phyloP scores from a whole-genome alignment of 2,113 vertebrate genomes.

The Camelus bactrianus region DNA sequence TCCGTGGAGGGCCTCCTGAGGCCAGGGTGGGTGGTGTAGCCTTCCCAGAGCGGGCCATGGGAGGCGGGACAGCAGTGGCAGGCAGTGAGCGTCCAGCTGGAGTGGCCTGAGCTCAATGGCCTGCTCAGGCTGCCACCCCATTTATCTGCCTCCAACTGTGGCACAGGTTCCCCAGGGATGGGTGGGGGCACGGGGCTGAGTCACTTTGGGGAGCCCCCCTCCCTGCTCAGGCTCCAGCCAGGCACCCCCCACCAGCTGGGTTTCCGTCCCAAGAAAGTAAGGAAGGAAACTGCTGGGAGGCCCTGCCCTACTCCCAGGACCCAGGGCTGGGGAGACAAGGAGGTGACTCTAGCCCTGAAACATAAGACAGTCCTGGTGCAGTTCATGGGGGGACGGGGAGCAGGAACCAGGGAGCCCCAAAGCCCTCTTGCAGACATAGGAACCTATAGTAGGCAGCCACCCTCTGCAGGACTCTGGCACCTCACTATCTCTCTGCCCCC shows the following conservation, averaged over 20 bases:
- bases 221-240: slow-evolving; percentile 51
- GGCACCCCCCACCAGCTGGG: slow-evolving; percentile 2
- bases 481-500: not conserved
- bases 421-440: not conserved
- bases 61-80: not conserved
- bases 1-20: slow-evolving; percentile 50
- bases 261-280: slow-evolving; percentile 77
- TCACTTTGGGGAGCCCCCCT: slow-evolving; percentile 75
- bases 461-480: not conserved
- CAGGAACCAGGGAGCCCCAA: not conserved
- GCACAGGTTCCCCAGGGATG: slow-evolving; percentile 70
- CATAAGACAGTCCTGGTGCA: not conserved
- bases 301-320: slow-evolving; percentile 71
- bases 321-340: slow-evolving; percentile 2
- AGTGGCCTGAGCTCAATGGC: slow-evolving; percentile 1
- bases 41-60: slow-evolving; percentile 75
- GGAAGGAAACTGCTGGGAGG: slow-evolving; percentile 77
- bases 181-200: slow-evolving; percentile 74
- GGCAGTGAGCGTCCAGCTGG: not conserved
- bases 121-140: slow-evolving; percentile 23
- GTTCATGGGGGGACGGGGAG: not conserved
- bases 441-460: not conserved
- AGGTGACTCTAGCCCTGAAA: not conserved
- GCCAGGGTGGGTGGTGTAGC: not conserved
- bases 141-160: slow-evolving; percentile 72